Evolutionary conservation across 1,140 invertebrate genomes (phyloP).

Genomic region (Caligus rogercresseyi): DNA sequence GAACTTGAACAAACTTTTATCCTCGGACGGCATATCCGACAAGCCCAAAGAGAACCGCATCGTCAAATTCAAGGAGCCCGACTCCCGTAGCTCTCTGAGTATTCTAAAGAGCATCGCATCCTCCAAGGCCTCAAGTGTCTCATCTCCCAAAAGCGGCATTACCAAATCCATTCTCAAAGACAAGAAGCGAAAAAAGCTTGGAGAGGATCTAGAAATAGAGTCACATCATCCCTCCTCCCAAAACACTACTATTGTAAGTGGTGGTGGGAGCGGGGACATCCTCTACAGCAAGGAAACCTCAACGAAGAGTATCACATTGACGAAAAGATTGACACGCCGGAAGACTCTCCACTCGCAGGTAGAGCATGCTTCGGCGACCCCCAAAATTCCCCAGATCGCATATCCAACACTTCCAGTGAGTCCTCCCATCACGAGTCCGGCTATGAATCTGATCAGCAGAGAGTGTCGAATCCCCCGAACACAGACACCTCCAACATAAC

Average conservation of each 20-base stretch:
- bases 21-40: constrained; percentile 3
- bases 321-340: not conserved
- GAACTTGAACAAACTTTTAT: constrained; percentile 11
- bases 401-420: not conserved
- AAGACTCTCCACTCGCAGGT: not conserved
- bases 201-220: not conserved
- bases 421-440: constrained; percentile 10
- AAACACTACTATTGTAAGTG: too few relatives aligned
- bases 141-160: not conserved
- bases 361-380: not conserved
- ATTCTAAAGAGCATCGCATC: not conserved
- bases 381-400: not conserved
- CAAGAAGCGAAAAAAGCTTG: not conserved
- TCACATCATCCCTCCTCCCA: not conserved
- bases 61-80: constrained; percentile 19
- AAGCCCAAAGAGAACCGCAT: constrained; percentile 19
- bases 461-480: constrained; percentile 28
- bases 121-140: not conserved
- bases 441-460: constrained; percentile 14
- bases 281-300: not conserved
- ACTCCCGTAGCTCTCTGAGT: not conserved
- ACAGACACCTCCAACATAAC: not conserved
- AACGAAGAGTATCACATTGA: not conserved
- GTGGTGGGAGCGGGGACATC: too few relatives aligned
- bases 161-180: constrained; percentile 8